Evolutionary conservation across 2,113 vertebrate genomes (phyloP).

Genomic region (Nannospalax galili): DNA sequence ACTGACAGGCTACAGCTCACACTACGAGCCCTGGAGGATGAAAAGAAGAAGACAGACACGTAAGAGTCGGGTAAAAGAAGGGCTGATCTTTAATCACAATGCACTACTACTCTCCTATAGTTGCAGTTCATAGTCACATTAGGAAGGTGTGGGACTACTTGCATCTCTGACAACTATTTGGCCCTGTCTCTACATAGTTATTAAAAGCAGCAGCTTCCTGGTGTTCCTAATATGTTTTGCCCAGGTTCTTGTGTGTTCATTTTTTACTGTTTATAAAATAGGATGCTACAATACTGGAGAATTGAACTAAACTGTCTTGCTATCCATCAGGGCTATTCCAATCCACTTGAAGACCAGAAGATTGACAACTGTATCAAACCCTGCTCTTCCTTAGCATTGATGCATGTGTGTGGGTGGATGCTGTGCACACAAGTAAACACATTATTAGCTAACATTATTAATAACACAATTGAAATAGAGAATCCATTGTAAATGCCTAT

Average conservation of each 20-base stretch:
- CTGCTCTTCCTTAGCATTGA: too few relatives aligned
- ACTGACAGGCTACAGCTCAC: slow-evolving; percentile 98
- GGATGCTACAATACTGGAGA: not conserved
- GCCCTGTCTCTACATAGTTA: not conserved
- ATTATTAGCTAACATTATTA: not conserved
- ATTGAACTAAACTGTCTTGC: not conserved
- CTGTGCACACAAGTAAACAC: not conserved
- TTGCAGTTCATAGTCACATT: too few relatives aligned
- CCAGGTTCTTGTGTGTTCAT: not conserved
- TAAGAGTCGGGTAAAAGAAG: slow-evolving; percentile 79
- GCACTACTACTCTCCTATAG: accelerated
- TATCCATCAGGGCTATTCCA: not conserved
- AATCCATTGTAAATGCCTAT: not conserved
- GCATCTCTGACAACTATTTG: not conserved
- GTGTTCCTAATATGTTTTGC: not conserved
- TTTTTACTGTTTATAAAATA: not conserved
- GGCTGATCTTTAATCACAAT: accelerated
- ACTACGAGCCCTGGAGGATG: slow-evolving; percentile 95
- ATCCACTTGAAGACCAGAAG: not conserved
- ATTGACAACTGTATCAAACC: not conserved
- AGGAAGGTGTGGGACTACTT: accelerated
- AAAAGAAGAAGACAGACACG: slow-evolving; percentile 99
- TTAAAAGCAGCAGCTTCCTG: not conserved
- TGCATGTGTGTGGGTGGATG: not conserved
- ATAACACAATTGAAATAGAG: not conserved